Evolutionary conservation across 1,140 invertebrate species (phyloP), one percentile per base, ranked within the genome.

Genomic region (Drosophila micromelanica): DNA sequence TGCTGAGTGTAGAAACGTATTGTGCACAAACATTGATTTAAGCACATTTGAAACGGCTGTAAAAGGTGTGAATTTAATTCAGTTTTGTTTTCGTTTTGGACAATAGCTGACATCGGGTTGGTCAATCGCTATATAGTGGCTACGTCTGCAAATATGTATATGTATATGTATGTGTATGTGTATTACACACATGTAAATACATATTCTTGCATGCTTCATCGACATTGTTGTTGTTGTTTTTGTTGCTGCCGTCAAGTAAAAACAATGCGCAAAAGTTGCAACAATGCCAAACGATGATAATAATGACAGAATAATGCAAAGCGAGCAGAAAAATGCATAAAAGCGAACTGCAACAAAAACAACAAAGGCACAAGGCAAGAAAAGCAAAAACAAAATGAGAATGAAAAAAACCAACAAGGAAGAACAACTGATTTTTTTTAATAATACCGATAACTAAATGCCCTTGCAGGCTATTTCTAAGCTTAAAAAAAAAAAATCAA

Each of bases 241-340:
- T 65, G 43, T 30, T 38, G 51, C 35, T 30, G 43, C 38, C 12
- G 30, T 38, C 51, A 57, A 52, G 30, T 68, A 35, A 65, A 73
- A 87, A 78, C 84, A 86, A 82, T 81, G 72, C 76, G 80, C 71
- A 82, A 81, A 78, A 78, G 78, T 86, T 87, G 75, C 78, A 82
- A 87, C 81, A 87, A 87, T 78, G 81, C 71, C 35, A 51, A 65
- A 11, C 52, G 32, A 56, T 75, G 78, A 86, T 87, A 86, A 85
- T 81, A 78, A 76, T 86, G 81, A 80, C 69, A 68, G 79, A 82
- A 81, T 81, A 87, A 65, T 75, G 63, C 63, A 60, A 54, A 37
- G 49, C 30, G 20, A 54, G 62, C 46, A 54, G 23, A 73, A 73
- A 46, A 60, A 56, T 40, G 38, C 51, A 43, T 15, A 42, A 23